A percentile compares a stretch with the other conserved stretches of the same genome.
phyloP scores from a whole-genome alignment of 2,888 invertebrate genomes.

The Drosophila picticornis region DNA sequence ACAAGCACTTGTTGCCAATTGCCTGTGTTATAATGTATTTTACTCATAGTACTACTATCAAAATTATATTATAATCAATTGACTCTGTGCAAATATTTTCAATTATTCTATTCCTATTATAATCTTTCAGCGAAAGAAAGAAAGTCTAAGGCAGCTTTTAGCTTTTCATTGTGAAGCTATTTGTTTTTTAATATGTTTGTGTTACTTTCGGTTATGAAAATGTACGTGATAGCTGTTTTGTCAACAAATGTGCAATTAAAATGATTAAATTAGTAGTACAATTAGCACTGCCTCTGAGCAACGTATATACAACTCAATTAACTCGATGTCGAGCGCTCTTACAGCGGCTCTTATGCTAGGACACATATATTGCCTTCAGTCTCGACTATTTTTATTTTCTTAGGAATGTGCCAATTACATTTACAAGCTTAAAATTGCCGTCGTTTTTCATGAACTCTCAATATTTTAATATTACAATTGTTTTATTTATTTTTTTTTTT shows the following conservation, averaged over 20 bases:
- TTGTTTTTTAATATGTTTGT: not conserved
- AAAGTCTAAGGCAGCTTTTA: not conserved
- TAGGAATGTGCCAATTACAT: not conserved
- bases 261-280: conserved; percentile 1
- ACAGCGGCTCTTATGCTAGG: not conserved
- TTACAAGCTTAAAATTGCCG: not conserved
- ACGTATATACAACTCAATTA: not conserved
- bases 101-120: not conserved
- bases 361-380: not conserved
- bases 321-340: not conserved
- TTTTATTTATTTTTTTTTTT: not conserved
- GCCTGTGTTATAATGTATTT: not conserved
- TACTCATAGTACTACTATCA: not conserved
- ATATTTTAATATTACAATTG: not conserved
- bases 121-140: not conserved
- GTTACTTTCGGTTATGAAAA: not conserved
- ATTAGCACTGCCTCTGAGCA: not conserved
- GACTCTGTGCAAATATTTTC: not conserved
- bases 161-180: not conserved
- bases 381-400: not conserved
- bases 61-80: not conserved
- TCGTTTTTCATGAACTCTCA: not conserved
- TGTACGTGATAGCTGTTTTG: conserved; percentile 5
- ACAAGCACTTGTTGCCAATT: not conserved
- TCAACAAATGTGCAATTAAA: conserved; percentile 12